phyloP scores from a whole-genome alignment of 2,113 vertebrate genomes.

The Pachypanchax playfairii region DNA sequence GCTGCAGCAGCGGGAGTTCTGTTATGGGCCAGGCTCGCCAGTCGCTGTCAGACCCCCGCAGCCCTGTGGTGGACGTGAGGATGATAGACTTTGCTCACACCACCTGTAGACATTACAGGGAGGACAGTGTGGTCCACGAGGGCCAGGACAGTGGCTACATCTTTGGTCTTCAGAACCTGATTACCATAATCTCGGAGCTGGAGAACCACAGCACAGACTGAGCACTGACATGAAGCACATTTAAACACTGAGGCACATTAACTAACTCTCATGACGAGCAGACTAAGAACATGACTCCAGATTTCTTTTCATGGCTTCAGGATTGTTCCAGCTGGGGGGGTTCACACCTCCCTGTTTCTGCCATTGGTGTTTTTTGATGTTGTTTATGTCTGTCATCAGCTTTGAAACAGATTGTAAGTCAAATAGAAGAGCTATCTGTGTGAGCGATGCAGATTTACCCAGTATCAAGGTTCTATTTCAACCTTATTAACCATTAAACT shows the following conservation, averaged over 20 bases:
- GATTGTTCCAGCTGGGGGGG: conserved; percentile 23
- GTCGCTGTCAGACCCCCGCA: conserved; percentile 73
- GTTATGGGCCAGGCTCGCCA: conserved; percentile 17
- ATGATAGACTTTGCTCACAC: conserved; percentile 99
- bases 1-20: conserved; percentile 31
- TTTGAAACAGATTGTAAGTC: conserved; percentile 37
- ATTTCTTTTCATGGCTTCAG: conserved; percentile 15
- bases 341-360: conserved; percentile 32
- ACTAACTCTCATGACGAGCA: conserved; percentile 61
- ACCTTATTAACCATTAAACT: conserved; percentile 21
- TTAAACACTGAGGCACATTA: conserved; percentile 71
- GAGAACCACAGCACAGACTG: conserved; percentile 91
- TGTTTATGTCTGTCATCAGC: conserved; percentile 21
- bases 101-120: conserved; percentile 93
- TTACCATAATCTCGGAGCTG: conserved; percentile 97
- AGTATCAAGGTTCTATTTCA: conserved; percentile 31
- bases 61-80: conserved; percentile 87
- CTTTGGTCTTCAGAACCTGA: conserved; percentile 97
- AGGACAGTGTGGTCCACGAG: conserved; percentile 93
- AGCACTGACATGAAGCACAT: conserved; percentile 76
- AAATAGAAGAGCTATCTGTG: conserved; percentile 24
- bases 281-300: conserved; percentile 15
- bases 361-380: conserved; percentile 52
- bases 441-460: conserved; percentile 41
- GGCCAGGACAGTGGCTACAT: conserved; percentile 96